Evolutionary conservation across 1,140 invertebrate genomes (phyloP).

Genomic region (Pararge aegeria): DNA sequence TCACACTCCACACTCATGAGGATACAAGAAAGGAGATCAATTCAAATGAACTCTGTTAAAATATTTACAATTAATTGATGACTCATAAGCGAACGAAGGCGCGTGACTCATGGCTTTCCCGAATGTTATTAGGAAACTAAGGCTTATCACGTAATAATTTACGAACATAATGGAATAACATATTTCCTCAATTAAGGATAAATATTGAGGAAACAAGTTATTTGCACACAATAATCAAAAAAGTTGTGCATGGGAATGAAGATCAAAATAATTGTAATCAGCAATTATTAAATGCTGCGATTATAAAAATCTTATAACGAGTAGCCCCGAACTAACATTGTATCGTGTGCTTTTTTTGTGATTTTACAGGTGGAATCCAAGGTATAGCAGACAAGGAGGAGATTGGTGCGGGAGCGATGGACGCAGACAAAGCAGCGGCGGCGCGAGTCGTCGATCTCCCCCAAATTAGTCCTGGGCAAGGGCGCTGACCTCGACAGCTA

Average conservation of each 20-base stretch:
- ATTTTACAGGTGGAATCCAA: conserved; percentile 13
- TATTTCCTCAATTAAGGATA: background rate
- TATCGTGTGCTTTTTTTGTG: background rate
- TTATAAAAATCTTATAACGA: too few relatives aligned
- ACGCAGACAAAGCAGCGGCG: conserved; percentile 69
- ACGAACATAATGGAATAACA: background rate
- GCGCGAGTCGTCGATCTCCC: conserved; percentile 73
- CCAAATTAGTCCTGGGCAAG: conserved; percentile 75
- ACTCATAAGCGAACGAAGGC: conserved; percentile 19
- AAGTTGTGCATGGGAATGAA: too few relatives aligned
- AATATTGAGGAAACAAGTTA: background rate
- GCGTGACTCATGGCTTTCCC: conserved; percentile 32
- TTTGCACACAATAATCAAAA: too few relatives aligned
- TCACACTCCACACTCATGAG: conserved; percentile 15
- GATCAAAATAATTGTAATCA: too few relatives aligned
- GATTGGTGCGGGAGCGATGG: conserved; percentile 44
- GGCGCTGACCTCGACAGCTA: conserved; percentile 64
- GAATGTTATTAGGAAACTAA: conserved; percentile 11
- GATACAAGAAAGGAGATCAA: conserved; percentile 23
- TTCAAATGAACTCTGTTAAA: conserved; percentile 30
- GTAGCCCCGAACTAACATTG: too few relatives aligned
- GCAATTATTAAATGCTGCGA: too few relatives aligned
- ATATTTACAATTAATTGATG: conserved; percentile 24
- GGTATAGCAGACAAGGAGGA: conserved; percentile 9
- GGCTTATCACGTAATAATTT: background rate